A percentile compares a stretch with the other conserved stretches of the same genome.
These are phyloP conservation scores for Hemicentrotus pulcherrimus DNA, from an alignment of 35 echinoderm and acorn worm genomes.

Conservation along the genomic window DNA sequence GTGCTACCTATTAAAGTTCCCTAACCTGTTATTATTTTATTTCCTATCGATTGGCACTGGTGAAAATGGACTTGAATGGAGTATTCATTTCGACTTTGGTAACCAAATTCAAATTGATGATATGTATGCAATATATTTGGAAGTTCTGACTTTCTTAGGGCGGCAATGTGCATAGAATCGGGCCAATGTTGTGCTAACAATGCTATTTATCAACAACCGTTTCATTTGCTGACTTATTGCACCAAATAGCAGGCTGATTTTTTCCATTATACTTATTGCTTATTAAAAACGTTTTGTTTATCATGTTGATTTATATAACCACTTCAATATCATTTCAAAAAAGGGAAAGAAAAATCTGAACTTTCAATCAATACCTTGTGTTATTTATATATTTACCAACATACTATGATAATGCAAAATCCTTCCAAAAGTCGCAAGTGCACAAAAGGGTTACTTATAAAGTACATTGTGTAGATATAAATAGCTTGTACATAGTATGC, in stretches of 20 bases:
- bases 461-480: not conserved
- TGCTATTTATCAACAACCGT: not conserved
- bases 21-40: not conserved
- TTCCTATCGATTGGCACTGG: not conserved
- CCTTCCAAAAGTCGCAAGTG: conserved; percentile 13
- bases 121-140: not conserved
- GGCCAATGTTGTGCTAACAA: not conserved
- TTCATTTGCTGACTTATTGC: not conserved
- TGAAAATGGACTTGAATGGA: not conserved
- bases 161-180: not conserved
- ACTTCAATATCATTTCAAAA: not conserved
- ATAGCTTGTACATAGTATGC: not conserved
- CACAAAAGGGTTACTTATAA: not conserved
- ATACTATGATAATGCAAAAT: not conserved
- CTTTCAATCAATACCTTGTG: not conserved
- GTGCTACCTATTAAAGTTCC: not conserved
- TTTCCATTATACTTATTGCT: not conserved
- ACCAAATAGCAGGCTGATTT: not conserved
- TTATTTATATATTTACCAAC: not conserved
- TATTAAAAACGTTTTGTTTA: not conserved
- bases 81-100: not conserved
- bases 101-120: not conserved
- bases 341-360: not conserved
- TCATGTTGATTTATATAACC: not conserved
- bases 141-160: not conserved